Evolutionary conservation across 2,888 invertebrate genomes (phyloP).

Genomic region (Leptinotarsa juncta): DNA sequence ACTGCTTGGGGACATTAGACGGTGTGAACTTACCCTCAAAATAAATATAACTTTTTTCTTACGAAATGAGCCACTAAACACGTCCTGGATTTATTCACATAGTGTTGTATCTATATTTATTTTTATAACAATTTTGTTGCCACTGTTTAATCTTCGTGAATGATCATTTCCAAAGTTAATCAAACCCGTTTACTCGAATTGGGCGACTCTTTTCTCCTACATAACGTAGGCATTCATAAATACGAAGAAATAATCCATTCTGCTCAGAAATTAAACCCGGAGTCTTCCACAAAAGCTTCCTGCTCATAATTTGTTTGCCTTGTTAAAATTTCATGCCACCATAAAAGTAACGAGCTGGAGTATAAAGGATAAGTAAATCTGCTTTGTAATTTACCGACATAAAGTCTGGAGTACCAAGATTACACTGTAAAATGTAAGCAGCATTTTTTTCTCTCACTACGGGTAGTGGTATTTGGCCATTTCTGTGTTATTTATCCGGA

Average conservation of each 20-base stretch:
- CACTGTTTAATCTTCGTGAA: neutral
- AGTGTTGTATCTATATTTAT: too few relatives aligned
- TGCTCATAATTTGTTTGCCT: slow-evolving; percentile 9
- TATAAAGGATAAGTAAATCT: slow-evolving; percentile 26
- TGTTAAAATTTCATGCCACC: slow-evolving; percentile 24
- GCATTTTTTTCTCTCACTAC: neutral
- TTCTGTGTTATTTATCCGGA: neutral
- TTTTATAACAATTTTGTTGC: too few relatives aligned
- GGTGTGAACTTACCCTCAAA: too few relatives aligned
- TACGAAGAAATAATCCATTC: neutral
- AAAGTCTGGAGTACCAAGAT: slow-evolving; percentile 11
- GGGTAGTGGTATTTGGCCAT: slow-evolving; percentile 1
- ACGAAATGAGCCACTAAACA: too few relatives aligned
- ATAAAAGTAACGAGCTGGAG: slow-evolving; percentile 24
- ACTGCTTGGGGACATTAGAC: too few relatives aligned
- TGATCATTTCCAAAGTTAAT: neutral
- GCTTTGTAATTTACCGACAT: slow-evolving; percentile 20
- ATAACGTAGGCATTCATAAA: neutral
- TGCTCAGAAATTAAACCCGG: slow-evolving; percentile 4
- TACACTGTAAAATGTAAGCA: slow-evolving; percentile 18
- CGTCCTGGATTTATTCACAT: too few relatives aligned
- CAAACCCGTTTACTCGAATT: neutral
- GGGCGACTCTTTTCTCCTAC: neutral
- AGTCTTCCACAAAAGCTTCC: slow-evolving; percentile 11
- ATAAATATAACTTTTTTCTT: too few relatives aligned